phyloP scores from a whole-genome alignment of 2,797 vertebrate genomes.

The Melanogrammus aeglefinus region DNA sequence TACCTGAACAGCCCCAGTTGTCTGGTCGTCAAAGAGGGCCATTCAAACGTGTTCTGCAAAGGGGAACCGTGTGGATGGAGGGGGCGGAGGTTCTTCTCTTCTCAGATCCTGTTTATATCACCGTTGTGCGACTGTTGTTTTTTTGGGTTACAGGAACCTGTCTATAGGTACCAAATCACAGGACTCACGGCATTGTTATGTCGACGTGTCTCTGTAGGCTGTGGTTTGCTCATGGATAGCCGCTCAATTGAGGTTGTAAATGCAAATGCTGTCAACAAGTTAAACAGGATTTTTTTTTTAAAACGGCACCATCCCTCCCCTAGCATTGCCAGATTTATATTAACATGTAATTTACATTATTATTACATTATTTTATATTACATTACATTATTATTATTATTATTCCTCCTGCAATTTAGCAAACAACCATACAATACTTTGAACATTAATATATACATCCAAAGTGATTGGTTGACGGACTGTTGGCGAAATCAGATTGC shows the following conservation, averaged over 20 bases:
- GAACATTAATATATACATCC: neutral
- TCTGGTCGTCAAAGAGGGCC: constrained; percentile 24
- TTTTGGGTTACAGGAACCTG: too few species aligned
- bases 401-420: too few species aligned
- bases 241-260: neutral
- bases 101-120: neutral
- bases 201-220: neutral
- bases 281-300: neutral
- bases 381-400: too few species aligned
- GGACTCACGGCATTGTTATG: neutral
- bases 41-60: constrained; percentile 4
- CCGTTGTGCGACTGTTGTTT: neutral
- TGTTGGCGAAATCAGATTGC: neutral
- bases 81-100: neutral
- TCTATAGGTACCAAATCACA: neutral
- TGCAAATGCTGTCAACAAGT: neutral
- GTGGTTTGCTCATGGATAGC: neutral
- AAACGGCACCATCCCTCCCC: neutral
- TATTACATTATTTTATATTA: too few species aligned
- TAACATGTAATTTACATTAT: neutral
- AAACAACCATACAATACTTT: neutral
- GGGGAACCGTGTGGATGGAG: neutral
- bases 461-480: neutral
- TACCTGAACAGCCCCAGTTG: constrained; percentile 8
- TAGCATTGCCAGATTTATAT: neutral